Conservation (phyloP, 1,140 invertebrate species). For the Hyles vespertilio region DNA sequence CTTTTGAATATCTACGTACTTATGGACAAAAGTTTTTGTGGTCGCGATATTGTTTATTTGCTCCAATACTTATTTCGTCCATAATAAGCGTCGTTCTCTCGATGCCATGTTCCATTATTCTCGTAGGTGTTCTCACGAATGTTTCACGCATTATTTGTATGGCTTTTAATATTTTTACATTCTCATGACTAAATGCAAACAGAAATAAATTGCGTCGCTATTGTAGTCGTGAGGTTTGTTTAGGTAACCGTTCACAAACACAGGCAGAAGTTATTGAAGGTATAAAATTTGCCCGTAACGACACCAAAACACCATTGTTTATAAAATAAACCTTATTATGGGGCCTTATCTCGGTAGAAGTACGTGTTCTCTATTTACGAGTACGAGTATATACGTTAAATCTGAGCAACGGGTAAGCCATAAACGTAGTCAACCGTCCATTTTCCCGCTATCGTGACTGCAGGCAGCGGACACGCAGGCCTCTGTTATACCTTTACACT, state of each 20-base stretch:
- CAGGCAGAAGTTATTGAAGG: background rate
- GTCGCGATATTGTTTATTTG: background rate
- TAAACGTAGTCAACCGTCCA: constrained; percentile 73
- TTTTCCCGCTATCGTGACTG: constrained; percentile 67
- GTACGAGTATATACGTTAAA: constrained; percentile 52
- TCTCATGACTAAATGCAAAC: constrained; percentile 4
- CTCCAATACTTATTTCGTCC: background rate
- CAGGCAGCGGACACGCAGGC: constrained; percentile 60
- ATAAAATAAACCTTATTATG: constrained; percentile 51
- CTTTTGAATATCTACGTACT: constrained; percentile 16
- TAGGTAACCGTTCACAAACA: background rate
- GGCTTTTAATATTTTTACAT: constrained; percentile 6
- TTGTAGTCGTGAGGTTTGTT: background rate
- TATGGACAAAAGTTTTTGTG: constrained; percentile 9
- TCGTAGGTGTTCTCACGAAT: constrained; percentile 9
- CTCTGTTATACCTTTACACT: constrained; percentile 12
- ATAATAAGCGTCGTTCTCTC: background rate
- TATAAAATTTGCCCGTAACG: constrained; percentile 25
- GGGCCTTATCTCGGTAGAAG: constrained; percentile 40
- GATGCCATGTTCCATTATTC: constrained; percentile 4
- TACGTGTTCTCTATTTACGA: constrained; percentile 50
- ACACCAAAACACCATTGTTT: constrained; percentile 28
- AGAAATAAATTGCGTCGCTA: background rate
- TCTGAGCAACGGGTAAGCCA: constrained; percentile 54
- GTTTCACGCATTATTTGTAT: background rate